Evolutionary conservation across 2,888 invertebrate species (phyloP), one percentile per base, ranked within the genome.

Genomic region (Dastarcus helophoroides): DNA sequence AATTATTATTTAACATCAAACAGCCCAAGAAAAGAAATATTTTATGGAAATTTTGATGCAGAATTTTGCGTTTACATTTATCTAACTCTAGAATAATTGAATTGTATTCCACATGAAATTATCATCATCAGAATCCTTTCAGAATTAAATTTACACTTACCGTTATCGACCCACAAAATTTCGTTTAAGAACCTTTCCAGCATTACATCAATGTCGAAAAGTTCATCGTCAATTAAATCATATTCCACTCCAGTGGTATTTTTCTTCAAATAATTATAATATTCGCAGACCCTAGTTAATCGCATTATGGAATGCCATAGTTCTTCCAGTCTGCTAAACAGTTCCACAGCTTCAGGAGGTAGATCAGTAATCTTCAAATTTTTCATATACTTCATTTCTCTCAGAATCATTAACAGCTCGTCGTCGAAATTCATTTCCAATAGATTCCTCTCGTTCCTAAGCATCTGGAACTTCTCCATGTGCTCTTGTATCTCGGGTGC

Each of bases 231-330:
- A 32, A 93, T 75, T 19, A 93, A 68, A 11, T 76, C 72, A 36
- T 73, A 78, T 60, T 93, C 93, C 0, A 81, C 80, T 31, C 71
- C 69, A 26, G 79, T 73, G 14, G 83, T 76, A n/a, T 74, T 68
- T 12, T 66, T 69, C 27, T 79, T 69, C 23, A 90, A 74, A 39
- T 77, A 76, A 54, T 93, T 93, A 59, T 90, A 91, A 80, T 88
- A 78, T 25, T 75, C 67, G 3, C 75, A 68, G n/a, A 77, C 72
- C n/a, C 76, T 66, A 12, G 51, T 56, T 10, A 67, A 55, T 40
- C 61, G 60, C 22, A 57, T 48, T 6, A 55, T 50, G 12, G 50
- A 53, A 11, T 50, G 58, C 36, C 67, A 72, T 27, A 90, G 67
- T 36, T 73, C 75, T 49, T 85, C 79, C 43, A 76, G 72, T 32